A percentile compares a stretch with the other conserved stretches of the same genome.
Evolutionary conservation across 1,140 invertebrate species (phyloP).

Genomic region (Ceratosolen solmsi): DNA sequence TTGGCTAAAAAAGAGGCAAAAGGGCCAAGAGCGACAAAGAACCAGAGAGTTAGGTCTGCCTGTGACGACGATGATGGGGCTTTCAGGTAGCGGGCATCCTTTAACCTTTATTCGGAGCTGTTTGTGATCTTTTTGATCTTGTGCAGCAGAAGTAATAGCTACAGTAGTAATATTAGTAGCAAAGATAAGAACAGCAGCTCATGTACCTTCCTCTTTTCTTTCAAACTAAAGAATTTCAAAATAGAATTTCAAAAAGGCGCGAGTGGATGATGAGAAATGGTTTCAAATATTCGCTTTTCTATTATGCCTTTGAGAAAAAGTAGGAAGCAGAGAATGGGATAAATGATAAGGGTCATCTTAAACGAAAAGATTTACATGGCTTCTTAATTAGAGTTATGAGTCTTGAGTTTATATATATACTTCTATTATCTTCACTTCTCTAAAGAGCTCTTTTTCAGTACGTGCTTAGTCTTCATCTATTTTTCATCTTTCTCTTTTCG

Average conservation of each 20-base stretch:
- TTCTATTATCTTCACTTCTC: background rate
- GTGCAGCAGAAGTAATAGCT: background rate
- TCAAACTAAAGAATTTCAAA: slow-evolving; percentile 57
- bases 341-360: slow-evolving; percentile 74
- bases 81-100: slow-evolving; percentile 68
- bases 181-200: slow-evolving; percentile 19
- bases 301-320: slow-evolving; percentile 52
- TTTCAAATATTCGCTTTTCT: slow-evolving; percentile 63
- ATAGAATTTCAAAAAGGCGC: too few species aligned
- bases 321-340: slow-evolving; percentile 59
- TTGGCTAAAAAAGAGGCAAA: slow-evolving; percentile 55
- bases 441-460: slow-evolving; percentile 51
- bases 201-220: slow-evolving; percentile 58
- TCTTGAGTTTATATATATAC: slow-evolving; percentile 32
- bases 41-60: slow-evolving; percentile 45
- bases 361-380: slow-evolving; percentile 65
- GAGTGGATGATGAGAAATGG: slow-evolving; percentile 28
- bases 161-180: background rate
- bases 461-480: slow-evolving; percentile 38
- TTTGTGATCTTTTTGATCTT: slow-evolving; percentile 57
- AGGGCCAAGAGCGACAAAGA: slow-evolving; percentile 23
- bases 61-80: slow-evolving; percentile 52
- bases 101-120: slow-evolving; percentile 66
- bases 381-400: slow-evolving; percentile 55
- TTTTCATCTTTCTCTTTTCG: slow-evolving; percentile 19